Base-by-base conservation (phyloP, 2,797 vertebrate genomes). In the Otolemur crassicaudatus region DNA sequence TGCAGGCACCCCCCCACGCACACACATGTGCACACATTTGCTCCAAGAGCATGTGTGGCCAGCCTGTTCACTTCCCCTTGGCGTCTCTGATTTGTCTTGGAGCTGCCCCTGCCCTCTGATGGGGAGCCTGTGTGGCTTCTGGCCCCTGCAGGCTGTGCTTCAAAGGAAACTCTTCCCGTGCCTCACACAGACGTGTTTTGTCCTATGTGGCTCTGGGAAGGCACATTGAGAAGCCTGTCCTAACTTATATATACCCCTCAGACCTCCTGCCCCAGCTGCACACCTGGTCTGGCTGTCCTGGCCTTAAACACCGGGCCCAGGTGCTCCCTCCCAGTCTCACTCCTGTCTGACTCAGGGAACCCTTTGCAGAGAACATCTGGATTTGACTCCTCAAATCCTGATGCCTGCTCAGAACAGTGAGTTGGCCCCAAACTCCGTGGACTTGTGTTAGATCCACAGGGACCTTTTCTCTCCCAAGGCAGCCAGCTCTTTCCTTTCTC, bases 1-100 rank as follows among this genome's bases (percentile, higher is more conserved):
- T 37, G 40, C 61, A 13, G 19, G 9, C 14, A 11, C 49, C 60
- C 65, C 60, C 6, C 6, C 63, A n/a, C 7, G 6, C 6, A 46
- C 34, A 37, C 34, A 4, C 10, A 17, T 7, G 23, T 19, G 27
- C 2, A 0, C 25, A 9, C 0, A 0, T 69, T n/a, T 29, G 17
- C 29, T 43, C 49, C 56, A 5, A 0, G 8, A 46, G 7, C 2
- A 29, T 31, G 29, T 1, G 2, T 63, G 27, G 46, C 37, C 73
- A 11, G 0, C 5, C 19, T 27, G n/a, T 63, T 56, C 25, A 0
- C 61, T 27, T 67, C 46, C 7, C 6, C 37, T 17, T 12, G 53
- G 53, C 10, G 19, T 58, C 43, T 79, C 63, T 34, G n/a, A 0
- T 40, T 85, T 56, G 20, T 22, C 49, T 56, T 22, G 25, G 65